Conservation (phyloP, 2,888 invertebrate species). For the Charanyca ferruginea region DNA sequence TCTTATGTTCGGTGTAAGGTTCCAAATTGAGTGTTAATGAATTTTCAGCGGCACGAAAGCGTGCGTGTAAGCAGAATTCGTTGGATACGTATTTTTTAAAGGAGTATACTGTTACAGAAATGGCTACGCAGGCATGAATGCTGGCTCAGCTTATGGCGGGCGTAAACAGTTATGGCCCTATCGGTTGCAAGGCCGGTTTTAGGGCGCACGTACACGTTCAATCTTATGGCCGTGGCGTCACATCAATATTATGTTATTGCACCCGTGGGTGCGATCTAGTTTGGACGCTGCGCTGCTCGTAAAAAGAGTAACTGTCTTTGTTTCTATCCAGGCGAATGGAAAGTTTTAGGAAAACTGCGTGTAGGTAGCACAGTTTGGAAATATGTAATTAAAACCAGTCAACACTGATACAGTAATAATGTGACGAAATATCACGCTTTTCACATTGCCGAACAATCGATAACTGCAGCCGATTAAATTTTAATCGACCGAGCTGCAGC, state of each 20-base stretch:
- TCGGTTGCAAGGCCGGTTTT: slow-evolving; percentile 66
- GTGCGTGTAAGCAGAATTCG: slow-evolving; percentile 65
- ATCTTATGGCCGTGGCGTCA: slow-evolving; percentile 50
- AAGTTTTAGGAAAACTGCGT: slow-evolving; percentile 28
- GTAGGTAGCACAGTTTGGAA: slow-evolving; percentile 2
- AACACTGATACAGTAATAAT: slow-evolving; percentile 12
- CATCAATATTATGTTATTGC: slow-evolving; percentile 61
- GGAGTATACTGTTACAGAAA: slow-evolving; percentile 60
- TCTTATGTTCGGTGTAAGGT: slow-evolving; percentile 34
- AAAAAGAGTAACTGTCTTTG: slow-evolving; percentile 52
- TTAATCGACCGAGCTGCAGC: slow-evolving; percentile 25
- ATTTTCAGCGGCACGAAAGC: slow-evolving; percentile 55
- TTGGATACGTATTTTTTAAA: slow-evolving; percentile 62
- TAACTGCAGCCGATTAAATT: slow-evolving; percentile 37
- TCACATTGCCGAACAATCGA: slow-evolving; percentile 29
- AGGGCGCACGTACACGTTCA: slow-evolving; percentile 53
- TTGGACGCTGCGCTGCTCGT: slow-evolving; percentile 47
- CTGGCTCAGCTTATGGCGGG: slow-evolving; percentile 72
- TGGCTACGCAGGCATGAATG: slow-evolving; percentile 69
- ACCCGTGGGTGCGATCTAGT: slow-evolving; percentile 53
- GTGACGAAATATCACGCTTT: slow-evolving; percentile 14
- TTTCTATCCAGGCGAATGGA: slow-evolving; percentile 47
- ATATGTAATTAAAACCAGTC: slow-evolving; percentile 5
- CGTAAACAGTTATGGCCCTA: slow-evolving; percentile 72
- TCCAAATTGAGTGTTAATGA: slow-evolving; percentile 46